These are phyloP conservation scores for Lordiphosa mommai DNA, from an alignment of 1,140 invertebrate species.

Conservation along the genomic window DNA sequence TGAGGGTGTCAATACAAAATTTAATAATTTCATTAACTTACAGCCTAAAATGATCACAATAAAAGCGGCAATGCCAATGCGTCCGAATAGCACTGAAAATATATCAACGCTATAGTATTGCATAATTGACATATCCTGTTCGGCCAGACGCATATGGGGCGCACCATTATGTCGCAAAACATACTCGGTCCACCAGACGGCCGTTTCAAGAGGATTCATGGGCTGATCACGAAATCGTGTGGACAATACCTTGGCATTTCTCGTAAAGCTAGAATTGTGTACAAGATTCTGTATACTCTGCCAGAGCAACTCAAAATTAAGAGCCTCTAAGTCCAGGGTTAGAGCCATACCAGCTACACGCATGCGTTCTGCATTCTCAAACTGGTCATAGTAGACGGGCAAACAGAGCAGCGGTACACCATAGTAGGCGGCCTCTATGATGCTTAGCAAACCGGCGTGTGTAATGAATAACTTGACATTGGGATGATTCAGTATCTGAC, in stretches of 20 bases:
- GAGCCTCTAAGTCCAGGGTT: not conserved
- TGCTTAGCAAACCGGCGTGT: conserved; percentile 81
- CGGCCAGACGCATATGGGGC: conserved; percentile 75
- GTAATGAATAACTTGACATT: conserved; percentile 81
- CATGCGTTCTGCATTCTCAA: conserved; percentile 35
- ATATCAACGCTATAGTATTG: conserved; percentile 1
- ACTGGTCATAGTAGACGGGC: conserved; percentile 50
- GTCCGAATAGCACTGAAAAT: not conserved
- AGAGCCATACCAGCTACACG: conserved; percentile 81
- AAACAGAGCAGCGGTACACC: conserved; percentile 44
- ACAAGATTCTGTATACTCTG: conserved; percentile 16
- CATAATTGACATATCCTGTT: not conserved
- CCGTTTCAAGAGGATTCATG: conserved; percentile 80
- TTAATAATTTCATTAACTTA: not conserved
- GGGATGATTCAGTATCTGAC: conserved; percentile 79
- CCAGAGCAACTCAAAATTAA: conserved; percentile 10
- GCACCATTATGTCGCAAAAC: conserved; percentile 78
- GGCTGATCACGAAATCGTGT: conserved; percentile 81
- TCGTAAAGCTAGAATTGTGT: conserved; percentile 14
- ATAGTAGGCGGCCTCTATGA: conserved; percentile 79
- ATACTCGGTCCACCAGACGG: conserved; percentile 84
- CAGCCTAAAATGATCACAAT: not conserved
- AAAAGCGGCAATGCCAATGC: not conserved
- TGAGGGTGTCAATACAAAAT: not conserved
- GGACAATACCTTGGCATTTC: conserved; percentile 67